Evolutionary conservation across 2,113 vertebrate species (phyloP).

Genomic region (Serinus canaria): DNA sequence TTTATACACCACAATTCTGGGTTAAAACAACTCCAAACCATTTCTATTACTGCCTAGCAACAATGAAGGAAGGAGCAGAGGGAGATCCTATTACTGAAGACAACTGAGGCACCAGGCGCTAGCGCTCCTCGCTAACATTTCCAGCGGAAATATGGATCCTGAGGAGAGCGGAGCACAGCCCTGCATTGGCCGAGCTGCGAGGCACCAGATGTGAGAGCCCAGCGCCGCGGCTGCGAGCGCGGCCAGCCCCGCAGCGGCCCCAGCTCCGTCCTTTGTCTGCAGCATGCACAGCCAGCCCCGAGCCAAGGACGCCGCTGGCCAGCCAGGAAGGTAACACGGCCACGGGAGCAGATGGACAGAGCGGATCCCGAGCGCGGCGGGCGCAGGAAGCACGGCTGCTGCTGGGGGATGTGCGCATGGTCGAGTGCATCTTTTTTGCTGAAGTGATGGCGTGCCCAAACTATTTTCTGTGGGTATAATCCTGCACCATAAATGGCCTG

Average conservation of each 20-base stretch:
- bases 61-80: constrained; percentile 59
- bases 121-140: constrained; percentile 53
- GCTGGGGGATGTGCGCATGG: constrained; percentile 75
- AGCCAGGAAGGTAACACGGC: constrained; percentile 62
- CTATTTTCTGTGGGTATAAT: constrained; percentile 72
- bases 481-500: constrained; percentile 72
- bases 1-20: constrained; percentile 60
- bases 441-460: constrained; percentile 80
- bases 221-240: constrained; percentile 2
- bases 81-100: constrained; percentile 62
- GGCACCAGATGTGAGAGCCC: constrained; percentile 69
- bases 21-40: constrained; percentile 52
- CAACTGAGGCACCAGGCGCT: constrained; percentile 36
- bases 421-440: constrained; percentile 71
- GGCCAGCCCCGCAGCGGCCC: not conserved
- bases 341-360: constrained; percentile 73
- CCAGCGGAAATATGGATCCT: constrained; percentile 76
- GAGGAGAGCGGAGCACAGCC: constrained; percentile 67
- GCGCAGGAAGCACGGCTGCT: constrained; percentile 65
- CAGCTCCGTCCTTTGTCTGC: constrained; percentile 58
- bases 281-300: constrained; percentile 39
- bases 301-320: constrained; percentile 35
- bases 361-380: constrained; percentile 66
- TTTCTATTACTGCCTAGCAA: constrained; percentile 78
- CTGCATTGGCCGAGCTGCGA: constrained; percentile 73